phyloP scores from a whole-genome alignment of 2,888 invertebrate species.

The Agrotis puta region DNA sequence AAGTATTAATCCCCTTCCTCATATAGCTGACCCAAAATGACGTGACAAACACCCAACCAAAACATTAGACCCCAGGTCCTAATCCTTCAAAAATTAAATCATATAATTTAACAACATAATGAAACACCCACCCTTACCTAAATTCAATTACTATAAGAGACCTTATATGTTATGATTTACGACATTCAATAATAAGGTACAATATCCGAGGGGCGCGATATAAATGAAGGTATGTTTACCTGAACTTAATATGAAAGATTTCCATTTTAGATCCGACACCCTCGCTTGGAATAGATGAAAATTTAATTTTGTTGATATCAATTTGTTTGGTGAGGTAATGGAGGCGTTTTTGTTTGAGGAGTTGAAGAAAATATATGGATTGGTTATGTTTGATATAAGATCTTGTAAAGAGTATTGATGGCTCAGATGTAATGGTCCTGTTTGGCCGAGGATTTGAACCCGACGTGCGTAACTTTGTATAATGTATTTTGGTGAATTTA shows the following conservation, averaged over 20 bases:
- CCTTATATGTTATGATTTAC: conserved; percentile 79
- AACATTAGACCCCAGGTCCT: conserved; percentile 34
- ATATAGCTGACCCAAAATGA: conserved; percentile 9
- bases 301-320: conserved; percentile 80
- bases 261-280: conserved; percentile 82
- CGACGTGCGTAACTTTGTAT: too few species aligned
- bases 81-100: conserved; percentile 57
- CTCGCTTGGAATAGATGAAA: conserved; percentile 78
- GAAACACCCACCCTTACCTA: conserved; percentile 61
- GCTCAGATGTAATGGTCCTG: too few species aligned
- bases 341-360: conserved; percentile 53
- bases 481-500: too few species aligned
- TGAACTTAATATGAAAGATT: conserved; percentile 82
- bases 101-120: conserved; percentile 58
- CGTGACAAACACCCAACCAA: conserved; percentile 15
- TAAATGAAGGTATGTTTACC: conserved; percentile 80
- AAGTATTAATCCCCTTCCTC: not conserved
- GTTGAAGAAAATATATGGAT: conserved; percentile 39
- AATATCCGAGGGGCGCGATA: conserved; percentile 77
- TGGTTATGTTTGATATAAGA: not conserved
- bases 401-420: not conserved
- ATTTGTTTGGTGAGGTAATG: conserved; percentile 64
- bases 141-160: conserved; percentile 65
- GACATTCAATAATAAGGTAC: conserved; percentile 80
- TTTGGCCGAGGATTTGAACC: too few species aligned